Evolutionary conservation across 1,140 invertebrate species (phyloP), one percentile per base, ranked within the genome.

Genomic region (Lucilia sericata): DNA sequence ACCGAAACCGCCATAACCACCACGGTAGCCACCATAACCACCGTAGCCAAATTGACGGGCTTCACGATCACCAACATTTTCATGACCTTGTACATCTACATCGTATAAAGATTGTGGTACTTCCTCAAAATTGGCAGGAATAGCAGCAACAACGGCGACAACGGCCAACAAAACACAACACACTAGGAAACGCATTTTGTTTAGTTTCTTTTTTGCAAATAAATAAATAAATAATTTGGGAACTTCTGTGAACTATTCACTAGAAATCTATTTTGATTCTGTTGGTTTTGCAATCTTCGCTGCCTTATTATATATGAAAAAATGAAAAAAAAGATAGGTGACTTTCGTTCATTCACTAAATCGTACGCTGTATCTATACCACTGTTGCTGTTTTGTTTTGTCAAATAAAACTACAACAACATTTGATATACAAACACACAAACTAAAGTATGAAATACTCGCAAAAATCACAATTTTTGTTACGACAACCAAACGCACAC

Each of bases 21-120:
- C 75, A 47, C 21, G 51, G 13, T 84, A 82, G 14, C 84, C 76
- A 0, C 76, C 84, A 49, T 36, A 74, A 4, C 84, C 84, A 9
- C 84, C 80, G 70, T 76, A 74, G 19, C 84, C 80, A 30, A 82
- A 82, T 47, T 82, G 80, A n/a, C 84, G 84, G 17, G 82, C 82
- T 55, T 65, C 36, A 81, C 84, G 82, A n/a, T 78, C 84, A n/a
- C 74, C 74, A 49, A 42, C 60, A 42, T 85, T 85, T 60, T 85
- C 84, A 74, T 85, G 84, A 80, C 84, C 84, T 70, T 85, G 84
- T 19, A 30, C 84, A 74, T 80, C 84, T 14, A 85, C 82, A 74
- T 78, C 84, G n/a, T 83, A 81, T 17, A 85, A 36, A 13, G 82
- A 60, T 42, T 75, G 17, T 42, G 42, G 42, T 8, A 55, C 25